A percentile compares a stretch with the other conserved stretches of the same genome.
Evolutionary conservation across 2,113 vertebrate species (phyloP).

Genomic region (Zingel zingel): DNA sequence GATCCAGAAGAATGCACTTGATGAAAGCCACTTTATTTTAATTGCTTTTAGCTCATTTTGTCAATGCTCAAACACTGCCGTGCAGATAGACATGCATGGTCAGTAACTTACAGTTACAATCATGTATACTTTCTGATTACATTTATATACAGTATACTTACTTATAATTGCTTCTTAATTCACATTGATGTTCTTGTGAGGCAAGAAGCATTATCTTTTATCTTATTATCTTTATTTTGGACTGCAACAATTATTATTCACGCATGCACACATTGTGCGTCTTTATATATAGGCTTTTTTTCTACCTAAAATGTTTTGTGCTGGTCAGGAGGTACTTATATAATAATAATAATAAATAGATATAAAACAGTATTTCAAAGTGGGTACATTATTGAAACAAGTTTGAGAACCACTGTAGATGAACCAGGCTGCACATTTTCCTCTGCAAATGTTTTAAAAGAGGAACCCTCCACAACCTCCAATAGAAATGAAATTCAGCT

Average conservation of each 20-base stretch:
- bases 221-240: neutral
- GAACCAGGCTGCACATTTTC: neutral
- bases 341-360: too few relatives aligned
- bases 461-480: neutral
- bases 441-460: conserved; percentile 8
- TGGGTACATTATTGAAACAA: too few relatives aligned
- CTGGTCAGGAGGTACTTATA: too few relatives aligned
- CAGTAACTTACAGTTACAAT: too few relatives aligned
- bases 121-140: neutral
- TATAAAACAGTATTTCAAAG: too few relatives aligned
- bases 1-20: neutral
- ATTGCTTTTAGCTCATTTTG: conserved; percentile 4
- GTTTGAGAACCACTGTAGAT: neutral
- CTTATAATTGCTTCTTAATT: neutral
- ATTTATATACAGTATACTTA: neutral
- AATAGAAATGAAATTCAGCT: conserved; percentile 23
- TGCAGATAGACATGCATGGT: neutral
- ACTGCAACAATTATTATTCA: neutral
- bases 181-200: neutral
- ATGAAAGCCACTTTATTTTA: conserved; percentile 13
- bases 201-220: neutral
- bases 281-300: too few relatives aligned
- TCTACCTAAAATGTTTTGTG: too few relatives aligned
- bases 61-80: neutral
- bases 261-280: too few relatives aligned